Conservation (phyloP, 1,140 invertebrate genomes). For the Kradibia gibbosae region DNA sequence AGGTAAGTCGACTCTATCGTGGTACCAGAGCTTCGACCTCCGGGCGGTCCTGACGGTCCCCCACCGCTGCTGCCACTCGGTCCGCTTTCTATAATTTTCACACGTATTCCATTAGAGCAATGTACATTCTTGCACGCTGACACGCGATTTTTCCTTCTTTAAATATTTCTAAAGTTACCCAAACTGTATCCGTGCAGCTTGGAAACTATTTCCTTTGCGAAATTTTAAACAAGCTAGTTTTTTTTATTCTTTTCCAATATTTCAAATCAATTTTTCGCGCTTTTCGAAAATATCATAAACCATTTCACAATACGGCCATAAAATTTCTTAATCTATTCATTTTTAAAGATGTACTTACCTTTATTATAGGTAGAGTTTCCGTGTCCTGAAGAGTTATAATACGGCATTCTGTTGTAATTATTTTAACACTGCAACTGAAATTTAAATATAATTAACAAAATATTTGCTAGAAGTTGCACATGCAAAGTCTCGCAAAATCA, state of each 20-base stretch:
- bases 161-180: background rate
- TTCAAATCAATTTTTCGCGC: background rate
- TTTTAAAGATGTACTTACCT: slow-evolving; percentile 38
- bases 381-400: slow-evolving; percentile 41
- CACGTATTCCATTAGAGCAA: background rate
- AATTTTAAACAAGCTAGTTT: too few relatives aligned
- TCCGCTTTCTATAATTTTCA: slow-evolving; percentile 30
- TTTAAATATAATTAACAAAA: background rate
- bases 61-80: background rate
- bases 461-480: too few relatives aligned
- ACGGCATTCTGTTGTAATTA: slow-evolving; percentile 38
- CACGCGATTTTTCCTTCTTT: background rate
- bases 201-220: too few relatives aligned
- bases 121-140: background rate
- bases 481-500: too few relatives aligned
- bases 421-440: slow-evolving; percentile 20
- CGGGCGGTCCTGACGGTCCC: background rate
- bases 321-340: too few relatives aligned
- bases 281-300: too few relatives aligned
- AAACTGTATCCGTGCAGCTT: background rate
- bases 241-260: too few relatives aligned
- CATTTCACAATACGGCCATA: too few relatives aligned
- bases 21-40: slow-evolving; percentile 19
- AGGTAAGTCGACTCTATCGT: slow-evolving; percentile 85
- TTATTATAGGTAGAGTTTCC: slow-evolving; percentile 45